phyloP scores from a whole-genome alignment of 2,113 vertebrate genomes.

The Antechinus flavipes region DNA sequence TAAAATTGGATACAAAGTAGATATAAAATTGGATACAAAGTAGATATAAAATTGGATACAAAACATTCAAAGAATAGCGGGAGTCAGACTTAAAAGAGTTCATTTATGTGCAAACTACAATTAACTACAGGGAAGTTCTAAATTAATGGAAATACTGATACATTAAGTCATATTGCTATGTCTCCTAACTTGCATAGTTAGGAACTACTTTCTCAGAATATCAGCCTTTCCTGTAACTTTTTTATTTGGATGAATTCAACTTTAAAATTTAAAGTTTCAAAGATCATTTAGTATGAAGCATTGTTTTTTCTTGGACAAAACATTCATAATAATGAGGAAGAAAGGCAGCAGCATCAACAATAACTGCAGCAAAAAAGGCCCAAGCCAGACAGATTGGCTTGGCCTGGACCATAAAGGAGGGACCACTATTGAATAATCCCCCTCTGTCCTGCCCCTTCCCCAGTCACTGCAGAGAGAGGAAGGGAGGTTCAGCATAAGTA shows the following conservation, averaged over 20 bases:
- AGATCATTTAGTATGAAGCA: not conserved
- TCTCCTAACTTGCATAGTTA: not conserved
- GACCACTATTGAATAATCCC: not conserved
- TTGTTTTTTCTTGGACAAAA: not conserved
- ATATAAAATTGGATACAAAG: too few relatives aligned
- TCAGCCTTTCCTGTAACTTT: not conserved
- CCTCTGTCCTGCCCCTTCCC: too few relatives aligned
- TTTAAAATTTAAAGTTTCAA: not conserved
- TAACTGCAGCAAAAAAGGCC: not conserved
- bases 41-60: too few relatives aligned
- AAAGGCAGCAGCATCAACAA: not conserved
- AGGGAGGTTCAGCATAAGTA: not conserved
- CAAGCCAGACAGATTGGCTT: not conserved
- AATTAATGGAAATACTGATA: slow-evolving; percentile 24
- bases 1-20: not conserved
- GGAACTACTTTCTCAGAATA: not conserved
- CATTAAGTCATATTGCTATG: not conserved
- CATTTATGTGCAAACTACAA: not conserved
- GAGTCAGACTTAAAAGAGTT: not conserved
- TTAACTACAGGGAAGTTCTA: not conserved
- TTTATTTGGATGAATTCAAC: not conserved
- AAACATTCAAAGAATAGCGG: not conserved
- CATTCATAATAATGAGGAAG: not conserved
- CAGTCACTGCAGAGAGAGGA: not conserved
- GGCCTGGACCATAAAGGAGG: not conserved